A percentile compares a stretch with the other conserved stretches of the same genome.
Conservation (phyloP, 2,113 vertebrate species). For the Plecotus auritus region DNA sequence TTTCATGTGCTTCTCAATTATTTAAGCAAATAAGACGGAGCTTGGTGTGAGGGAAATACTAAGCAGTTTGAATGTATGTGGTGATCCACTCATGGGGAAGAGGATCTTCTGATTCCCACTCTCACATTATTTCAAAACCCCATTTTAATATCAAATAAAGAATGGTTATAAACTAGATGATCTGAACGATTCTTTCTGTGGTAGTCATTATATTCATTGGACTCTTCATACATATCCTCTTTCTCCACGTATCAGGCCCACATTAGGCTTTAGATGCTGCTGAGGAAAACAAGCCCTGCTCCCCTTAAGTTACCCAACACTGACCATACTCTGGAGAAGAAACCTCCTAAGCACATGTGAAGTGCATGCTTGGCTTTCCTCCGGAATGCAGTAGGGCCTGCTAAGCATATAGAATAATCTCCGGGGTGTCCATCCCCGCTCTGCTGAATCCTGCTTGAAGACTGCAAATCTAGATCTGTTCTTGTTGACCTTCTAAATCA, state of each 20-base stretch:
- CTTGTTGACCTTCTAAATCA: conserved; percentile 28
- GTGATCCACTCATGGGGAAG: too few relatives aligned
- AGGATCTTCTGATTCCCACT: too few relatives aligned
- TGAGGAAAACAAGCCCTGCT: neutral
- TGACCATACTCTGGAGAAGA: neutral
- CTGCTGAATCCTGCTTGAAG: neutral
- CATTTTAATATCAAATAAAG: too few relatives aligned
- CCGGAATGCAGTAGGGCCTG: conserved; percentile 26
- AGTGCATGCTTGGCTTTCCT: neutral
- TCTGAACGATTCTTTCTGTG: neutral
- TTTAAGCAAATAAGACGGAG: neutral
- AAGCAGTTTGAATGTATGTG: too few relatives aligned
- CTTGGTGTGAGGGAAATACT: too few relatives aligned
- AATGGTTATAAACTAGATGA: neutral
- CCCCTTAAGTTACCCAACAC: neutral
- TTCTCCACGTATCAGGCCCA: neutral
- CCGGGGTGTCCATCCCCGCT: neutral
- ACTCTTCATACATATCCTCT: neutral
- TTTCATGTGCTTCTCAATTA: neutral
- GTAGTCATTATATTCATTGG: neutral
- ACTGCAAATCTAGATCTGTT: neutral
- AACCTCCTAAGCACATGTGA: neutral
- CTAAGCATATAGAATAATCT: neutral
- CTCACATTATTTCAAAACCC: too few relatives aligned
- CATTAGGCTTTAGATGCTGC: neutral